Evolutionary conservation across 2,113 vertebrate genomes (phyloP), one percentile per base, ranked within the genome.

Genomic region (Butastur rufipennis): DNA sequence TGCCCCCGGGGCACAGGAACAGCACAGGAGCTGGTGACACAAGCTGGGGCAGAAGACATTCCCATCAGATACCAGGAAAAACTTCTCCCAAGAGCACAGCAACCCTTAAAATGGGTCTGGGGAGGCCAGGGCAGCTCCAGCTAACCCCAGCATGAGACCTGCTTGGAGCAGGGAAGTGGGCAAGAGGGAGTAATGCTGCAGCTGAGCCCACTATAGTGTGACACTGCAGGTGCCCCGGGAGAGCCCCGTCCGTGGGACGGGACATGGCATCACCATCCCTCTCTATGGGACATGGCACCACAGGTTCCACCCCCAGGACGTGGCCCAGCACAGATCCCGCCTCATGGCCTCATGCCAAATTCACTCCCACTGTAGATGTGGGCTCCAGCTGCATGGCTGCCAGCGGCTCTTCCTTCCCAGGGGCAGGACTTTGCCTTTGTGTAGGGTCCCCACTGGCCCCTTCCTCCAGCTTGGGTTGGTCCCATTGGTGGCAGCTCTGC

Each of bases 281-380:
- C 11, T 38, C 31, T 31, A 16, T 38, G 26, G 17, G 80, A 25
- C 29, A 10, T 2, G 14, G 43, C 31, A 42, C 12, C 26, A 21
- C 52, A 9, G 0, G 1, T 42, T 6, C 8, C 12, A 18, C 16
- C 5, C 20, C 22, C 2, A 4, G 43, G 43, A 27, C 43, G 4
- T 0, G 38, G 43, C 52, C 40, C 2, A 1, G 20, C 62, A 31
- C 23, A 16, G 45, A 34, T 70, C 48, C 18, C 25, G 13, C 13
- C 27, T 31, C 34, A 5, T 0, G 5, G 45, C 7, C 38, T 32
- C 2, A 4, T 6, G 19, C n/a, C 5, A 9, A 20, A 7, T 31
- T 17, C 2, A 0, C 45, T 34, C 23, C 26, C 0, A 0, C 40
- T 16, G 36, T 9, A 31, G 36, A 2, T 2, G 6, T 16, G 16